Base-by-base conservation (phyloP, 2,888 invertebrate species). In the Sipunculus nudus region DNA sequence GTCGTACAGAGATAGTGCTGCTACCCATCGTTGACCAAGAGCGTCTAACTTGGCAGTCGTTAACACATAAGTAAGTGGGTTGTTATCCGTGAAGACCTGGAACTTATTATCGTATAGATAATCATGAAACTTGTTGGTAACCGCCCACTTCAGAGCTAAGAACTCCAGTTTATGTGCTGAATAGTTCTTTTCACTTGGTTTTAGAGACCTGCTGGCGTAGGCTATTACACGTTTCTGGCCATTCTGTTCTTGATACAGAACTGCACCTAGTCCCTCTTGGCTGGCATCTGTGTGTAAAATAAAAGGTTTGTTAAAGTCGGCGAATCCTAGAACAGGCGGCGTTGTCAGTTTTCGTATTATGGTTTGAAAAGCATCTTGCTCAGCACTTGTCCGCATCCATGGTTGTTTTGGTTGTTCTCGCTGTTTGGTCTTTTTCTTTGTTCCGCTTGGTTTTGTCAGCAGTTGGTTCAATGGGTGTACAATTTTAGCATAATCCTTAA, bases 51-150 rank as follows among this genome's bases (percentile, higher is more conserved):
- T 47, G n/a, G 46, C 55, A 21, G 47, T 35, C 19, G 2, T 31
- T 13, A 55, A 26, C 26, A 55, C 35, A 23, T 35, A 52, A 3
- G 16, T 23, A 21, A 53, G 29, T 2, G 53, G 53, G 6, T 53
- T 53, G 31, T 53, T 41, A 23, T 53, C 35, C 8, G 35, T 35
- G 13, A 35, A 13, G 10, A 35, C 35, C 16, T 35, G 8, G 35
- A 35, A 35, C 8, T 35, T 10, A 13, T 13, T 35, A 35, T 13
- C 35, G 13, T 13, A 35, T 35, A 35, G 13, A 35, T 50, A 50
- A 13, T 47, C 47, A 26, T 10, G 6, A 26, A 47, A 28, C 13
- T 26, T 47, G 6, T 21, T n/a, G n/a, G n/a, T n/a, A n/a, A n/a
- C 28, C 19, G 23, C 16, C 47, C 47, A 47, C 21, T 47, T 47